phyloP scores from a whole-genome alignment of 2,113 vertebrate species.

The Bujurquina vittata region DNA sequence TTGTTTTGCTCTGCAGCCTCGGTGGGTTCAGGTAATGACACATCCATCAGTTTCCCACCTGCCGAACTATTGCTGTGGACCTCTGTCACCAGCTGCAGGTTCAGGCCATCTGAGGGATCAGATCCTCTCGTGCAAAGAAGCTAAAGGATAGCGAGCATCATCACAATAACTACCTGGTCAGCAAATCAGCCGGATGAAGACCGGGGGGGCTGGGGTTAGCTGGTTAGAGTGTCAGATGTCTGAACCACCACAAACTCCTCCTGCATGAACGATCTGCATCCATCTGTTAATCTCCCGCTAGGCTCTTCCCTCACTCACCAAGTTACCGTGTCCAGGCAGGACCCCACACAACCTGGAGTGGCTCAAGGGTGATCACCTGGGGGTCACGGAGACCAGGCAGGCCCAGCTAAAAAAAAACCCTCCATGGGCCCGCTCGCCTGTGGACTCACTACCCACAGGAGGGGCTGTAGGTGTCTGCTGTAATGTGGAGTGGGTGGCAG shows the following conservation, averaged over 20 bases:
- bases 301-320: background rate
- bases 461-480: background rate
- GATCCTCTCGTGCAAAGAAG: background rate
- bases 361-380: background rate
- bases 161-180: background rate
- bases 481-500: accelerated
- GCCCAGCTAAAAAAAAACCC: accelerated
- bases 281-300: background rate
- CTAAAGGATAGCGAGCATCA: too few relatives aligned
- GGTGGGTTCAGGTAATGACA: background rate
- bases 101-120: too few relatives aligned
- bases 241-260: too few relatives aligned
- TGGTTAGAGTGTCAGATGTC: background rate
- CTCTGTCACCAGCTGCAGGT: accelerated
- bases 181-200: too few relatives aligned
- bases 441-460: background rate
- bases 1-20: too few relatives aligned
- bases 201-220: accelerated
- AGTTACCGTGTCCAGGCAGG: accelerated
- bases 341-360: background rate
- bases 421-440: accelerated
- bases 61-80: too few relatives aligned
- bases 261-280: too few relatives aligned
- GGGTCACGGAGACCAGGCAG: background rate
- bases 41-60: background rate